A percentile compares a stretch with the other conserved stretches of the same genome.
phyloP scores from a whole-genome alignment of 1,140 invertebrate species.

The Bombus impatiens region DNA sequence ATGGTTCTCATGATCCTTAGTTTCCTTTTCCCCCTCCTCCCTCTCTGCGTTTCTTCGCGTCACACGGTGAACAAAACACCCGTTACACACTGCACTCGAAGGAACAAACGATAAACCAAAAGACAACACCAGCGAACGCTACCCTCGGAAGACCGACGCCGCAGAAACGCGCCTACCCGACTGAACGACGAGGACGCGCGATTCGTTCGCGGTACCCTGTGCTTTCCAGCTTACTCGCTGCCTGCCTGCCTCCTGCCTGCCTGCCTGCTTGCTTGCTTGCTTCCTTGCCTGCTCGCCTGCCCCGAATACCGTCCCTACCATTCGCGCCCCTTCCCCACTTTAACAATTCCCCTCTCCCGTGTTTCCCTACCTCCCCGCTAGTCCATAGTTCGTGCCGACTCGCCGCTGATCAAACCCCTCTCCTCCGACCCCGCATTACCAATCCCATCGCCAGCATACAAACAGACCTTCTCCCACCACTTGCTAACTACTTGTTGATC shows the following conservation, averaged over 20 bases:
- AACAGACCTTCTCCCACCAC: conserved; percentile 63
- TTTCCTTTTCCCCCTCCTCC: too few relatives aligned
- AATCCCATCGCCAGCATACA: conserved; percentile 52
- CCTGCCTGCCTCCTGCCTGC: not conserved
- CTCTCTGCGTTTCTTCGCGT: not conserved
- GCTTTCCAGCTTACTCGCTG: conserved; percentile 2
- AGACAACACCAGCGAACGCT: conserved; percentile 21
- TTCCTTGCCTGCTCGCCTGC: conserved; percentile 16
- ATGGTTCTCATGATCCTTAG: conserved; percentile 40
- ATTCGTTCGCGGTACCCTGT: conserved; percentile 57
- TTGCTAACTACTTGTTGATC: conserved; percentile 72
- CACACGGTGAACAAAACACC: conserved; percentile 19
- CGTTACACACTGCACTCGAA: conserved; percentile 36
- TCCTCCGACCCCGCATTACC: conserved; percentile 40
- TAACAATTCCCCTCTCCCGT: not conserved
- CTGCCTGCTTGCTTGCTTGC: conserved; percentile 5
- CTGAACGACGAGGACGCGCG: conserved; percentile 61
- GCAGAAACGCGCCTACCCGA: conserved; percentile 68
- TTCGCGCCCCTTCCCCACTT: not conserved
- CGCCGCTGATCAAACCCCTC: not conserved
- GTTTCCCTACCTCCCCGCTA: not conserved
- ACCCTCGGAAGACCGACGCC: conserved; percentile 48
- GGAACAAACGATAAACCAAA: not conserved
- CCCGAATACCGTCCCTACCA: conserved; percentile 29
- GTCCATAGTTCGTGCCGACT: not conserved